A percentile compares a stretch with the other conserved stretches of the same genome.
Evolutionary conservation across 2,888 invertebrate species (phyloP).

Genomic region (Ophioninae sp.): DNA sequence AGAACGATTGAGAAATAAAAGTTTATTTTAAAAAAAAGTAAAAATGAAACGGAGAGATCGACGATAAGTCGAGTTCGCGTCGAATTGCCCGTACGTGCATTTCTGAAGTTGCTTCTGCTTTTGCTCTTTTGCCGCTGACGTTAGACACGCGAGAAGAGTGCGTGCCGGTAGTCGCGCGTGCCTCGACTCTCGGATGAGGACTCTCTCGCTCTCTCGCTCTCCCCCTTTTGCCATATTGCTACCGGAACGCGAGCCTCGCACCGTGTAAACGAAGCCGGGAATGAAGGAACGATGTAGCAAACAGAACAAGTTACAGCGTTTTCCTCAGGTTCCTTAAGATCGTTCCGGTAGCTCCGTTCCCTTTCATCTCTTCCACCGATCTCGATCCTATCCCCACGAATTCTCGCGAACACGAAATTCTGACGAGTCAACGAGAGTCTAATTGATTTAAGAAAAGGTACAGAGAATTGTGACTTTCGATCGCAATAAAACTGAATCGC

Average conservation of each 20-base stretch:
- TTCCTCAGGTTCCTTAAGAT: conserved; percentile 47
- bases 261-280: conserved; percentile 53
- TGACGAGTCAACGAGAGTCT: background rate
- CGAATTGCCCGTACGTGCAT: conserved; percentile 3
- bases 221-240: conserved; percentile 32
- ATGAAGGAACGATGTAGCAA: conserved; percentile 55
- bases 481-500: no score
- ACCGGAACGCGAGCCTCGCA: conserved; percentile 33
- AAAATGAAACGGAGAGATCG: background rate
- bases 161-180: conserved; percentile 73
- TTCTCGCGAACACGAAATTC: background rate
- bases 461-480: no score
- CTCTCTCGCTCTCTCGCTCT: conserved; percentile 21
- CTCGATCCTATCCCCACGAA: conserved; percentile 28
- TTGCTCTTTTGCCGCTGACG: conserved; percentile 47
- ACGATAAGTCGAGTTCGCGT: background rate
- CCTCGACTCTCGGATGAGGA: conserved; percentile 67
- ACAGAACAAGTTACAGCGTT: conserved; percentile 51
- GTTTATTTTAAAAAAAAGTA: background rate
- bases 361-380: conserved; percentile 48
- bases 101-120: conserved; percentile 40
- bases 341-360: conserved; percentile 33
- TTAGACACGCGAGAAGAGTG: conserved; percentile 65
- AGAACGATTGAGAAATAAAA: background rate
- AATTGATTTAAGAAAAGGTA: no score